Evolutionary conservation across 2,113 vertebrate genomes (phyloP).

Genomic region (Thunnus thynnus): DNA sequence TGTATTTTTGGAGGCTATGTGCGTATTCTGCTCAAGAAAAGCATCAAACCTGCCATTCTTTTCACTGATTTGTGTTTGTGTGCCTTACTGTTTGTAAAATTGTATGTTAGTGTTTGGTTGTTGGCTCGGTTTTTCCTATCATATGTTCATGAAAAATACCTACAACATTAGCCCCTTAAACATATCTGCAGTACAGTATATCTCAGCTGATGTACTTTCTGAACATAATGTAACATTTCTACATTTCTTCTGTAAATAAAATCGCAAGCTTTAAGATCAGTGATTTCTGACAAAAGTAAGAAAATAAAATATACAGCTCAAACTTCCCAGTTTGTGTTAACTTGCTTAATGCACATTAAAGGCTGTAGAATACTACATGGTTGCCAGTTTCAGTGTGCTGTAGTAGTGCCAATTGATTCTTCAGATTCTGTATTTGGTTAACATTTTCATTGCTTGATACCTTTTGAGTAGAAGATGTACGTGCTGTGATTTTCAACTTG

Average conservation of each 20-base stretch:
- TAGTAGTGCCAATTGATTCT: too few relatives aligned
- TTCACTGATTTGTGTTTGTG: constrained; percentile 39
- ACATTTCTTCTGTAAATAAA: constrained; percentile 36
- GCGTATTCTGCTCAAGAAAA: constrained; percentile 37
- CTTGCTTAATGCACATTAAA: too few relatives aligned
- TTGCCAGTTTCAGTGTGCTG: too few relatives aligned
- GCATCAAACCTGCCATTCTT: constrained; percentile 9
- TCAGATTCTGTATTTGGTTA: too few relatives aligned
- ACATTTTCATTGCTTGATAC: too few relatives aligned
- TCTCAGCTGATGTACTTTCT: constrained; percentile 3
- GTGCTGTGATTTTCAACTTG: too few relatives aligned
- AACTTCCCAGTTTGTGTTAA: too few relatives aligned
- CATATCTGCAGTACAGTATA: background rate
- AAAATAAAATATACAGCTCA: constrained; percentile 18
- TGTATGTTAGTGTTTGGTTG: background rate
- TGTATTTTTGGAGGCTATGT: constrained; percentile 21
- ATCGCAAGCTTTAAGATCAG: background rate
- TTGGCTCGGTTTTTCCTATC: background rate
- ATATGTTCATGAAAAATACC: background rate
- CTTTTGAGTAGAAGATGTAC: too few relatives aligned
- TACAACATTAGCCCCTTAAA: background rate
- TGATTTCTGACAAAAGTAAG: background rate
- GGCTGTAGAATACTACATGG: too few relatives aligned
- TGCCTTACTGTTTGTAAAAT: constrained; percentile 32
- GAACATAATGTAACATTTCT: constrained; percentile 17